Base-by-base conservation (phyloP, 2,797 vertebrate species). In the Mionectes olivaceus region DNA sequence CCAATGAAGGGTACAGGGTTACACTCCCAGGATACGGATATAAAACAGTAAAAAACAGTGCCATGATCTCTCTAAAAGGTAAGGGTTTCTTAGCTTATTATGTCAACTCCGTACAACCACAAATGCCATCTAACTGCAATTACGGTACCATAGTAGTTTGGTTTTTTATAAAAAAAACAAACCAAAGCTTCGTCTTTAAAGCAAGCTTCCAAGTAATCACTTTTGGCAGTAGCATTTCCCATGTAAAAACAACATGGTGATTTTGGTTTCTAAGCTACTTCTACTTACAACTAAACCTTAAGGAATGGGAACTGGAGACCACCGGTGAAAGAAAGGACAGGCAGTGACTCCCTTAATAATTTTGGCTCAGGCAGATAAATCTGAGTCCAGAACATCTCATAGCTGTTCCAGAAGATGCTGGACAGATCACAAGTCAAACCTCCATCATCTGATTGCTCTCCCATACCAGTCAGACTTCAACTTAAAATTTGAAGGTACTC, bases 191-290 rank as follows among this genome's bases (percentile, higher is more conserved):
- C 50, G 13, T 59, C 39, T 76, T 82, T 63, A 69, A 89, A 93
- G 88, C 52, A 59, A 90, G 67, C 70, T 83, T 84, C 73, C 88
- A 85, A 82, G 41, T 28, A 44, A 30, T 63, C 59, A 32, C 69
- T 83, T 93, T 94, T 93, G 96, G 95, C 94, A 96, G 83, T 68
- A 92, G 35, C 47, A 46, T 7, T 78, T 56, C 70, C 93, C 82
- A 85, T 30, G 55, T 83, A 11, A 86, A 93, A 94, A 84, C 13
- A 89, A 78, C 89, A 90, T 11, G 89, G 93, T 37, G 41, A 80
- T n/a, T 95, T 82, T 64, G 63, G 76, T 76, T 90, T 83, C 87
- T 92, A 56, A 78, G 46, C 82, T 55, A 76, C 35, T 77, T 75
- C 84, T 93, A 92, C 79, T 81, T 90, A 78, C 11, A 81, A 8